These are phyloP conservation scores for Idaea straminata DNA, from an alignment of 2,888 invertebrate species.

Conservation along the genomic window DNA sequence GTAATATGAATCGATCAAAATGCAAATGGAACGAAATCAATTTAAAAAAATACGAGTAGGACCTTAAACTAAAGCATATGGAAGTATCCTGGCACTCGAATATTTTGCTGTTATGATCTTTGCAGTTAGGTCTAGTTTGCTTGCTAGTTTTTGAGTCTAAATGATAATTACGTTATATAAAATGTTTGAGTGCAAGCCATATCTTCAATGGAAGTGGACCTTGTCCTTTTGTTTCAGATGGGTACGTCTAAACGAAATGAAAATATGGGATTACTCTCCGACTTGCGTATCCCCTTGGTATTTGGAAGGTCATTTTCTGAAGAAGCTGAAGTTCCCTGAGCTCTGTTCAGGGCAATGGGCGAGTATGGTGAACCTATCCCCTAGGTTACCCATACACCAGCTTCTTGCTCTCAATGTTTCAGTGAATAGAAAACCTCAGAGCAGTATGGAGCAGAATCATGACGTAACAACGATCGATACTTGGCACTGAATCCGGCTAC, in stretches of 20 bases:
- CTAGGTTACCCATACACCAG: conserved; percentile 81
- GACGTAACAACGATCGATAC: conserved; percentile 61
- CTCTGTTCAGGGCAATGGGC: conserved; percentile 90
- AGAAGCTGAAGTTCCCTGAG: conserved; percentile 85
- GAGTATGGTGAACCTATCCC: conserved; percentile 85
- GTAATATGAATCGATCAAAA: no score
- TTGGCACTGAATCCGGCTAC: conserved; percentile 44
- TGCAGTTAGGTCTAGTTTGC: no score
- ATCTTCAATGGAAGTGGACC: neutral
- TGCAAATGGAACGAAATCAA: no score
- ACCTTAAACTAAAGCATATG: no score
- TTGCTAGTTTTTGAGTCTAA: no score
- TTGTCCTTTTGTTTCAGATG: conserved; percentile 71
- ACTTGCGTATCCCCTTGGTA: conserved; percentile 87
- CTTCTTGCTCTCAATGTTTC: conserved; percentile 71
- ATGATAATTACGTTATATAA: no score
- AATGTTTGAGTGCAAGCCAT: neutral
- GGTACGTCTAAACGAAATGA: conserved; percentile 83
- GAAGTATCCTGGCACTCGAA: no score
- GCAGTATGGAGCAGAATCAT: conserved; percentile 71
- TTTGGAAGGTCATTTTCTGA: conserved; percentile 84
- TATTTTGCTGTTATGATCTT: no score
- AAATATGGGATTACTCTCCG: conserved; percentile 85
- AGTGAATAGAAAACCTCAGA: conserved; percentile 73
- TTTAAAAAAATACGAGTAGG: no score